phyloP scores from a whole-genome alignment of 2,888 invertebrate species.

The Callyntrura guangdongensis region DNA sequence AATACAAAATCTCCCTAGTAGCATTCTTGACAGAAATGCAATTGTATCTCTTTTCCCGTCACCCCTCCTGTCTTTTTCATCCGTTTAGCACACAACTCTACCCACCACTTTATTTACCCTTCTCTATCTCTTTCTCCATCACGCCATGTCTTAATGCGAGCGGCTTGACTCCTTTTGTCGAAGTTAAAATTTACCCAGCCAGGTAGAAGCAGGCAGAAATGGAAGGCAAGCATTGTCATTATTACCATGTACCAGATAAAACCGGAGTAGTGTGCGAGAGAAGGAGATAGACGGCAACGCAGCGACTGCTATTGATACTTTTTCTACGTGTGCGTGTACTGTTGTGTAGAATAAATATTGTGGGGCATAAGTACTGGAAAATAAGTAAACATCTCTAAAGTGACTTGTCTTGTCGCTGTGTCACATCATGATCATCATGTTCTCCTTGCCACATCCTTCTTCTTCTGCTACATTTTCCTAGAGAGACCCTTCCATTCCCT shows the following conservation, averaged over 20 bases:
- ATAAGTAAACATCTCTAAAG: slow-evolving; percentile 78
- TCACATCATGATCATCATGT: slow-evolving; percentile 56
- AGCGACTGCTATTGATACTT: slow-evolving; percentile 15
- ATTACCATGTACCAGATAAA: slow-evolving; percentile 18
- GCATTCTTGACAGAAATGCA: background rate
- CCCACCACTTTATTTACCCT: slow-evolving; percentile 34
- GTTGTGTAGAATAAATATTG: background rate
- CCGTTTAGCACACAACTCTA: slow-evolving; percentile 13
- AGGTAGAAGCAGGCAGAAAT: slow-evolving; percentile 41
- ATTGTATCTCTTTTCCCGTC: background rate
- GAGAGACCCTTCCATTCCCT: slow-evolving; percentile 25
- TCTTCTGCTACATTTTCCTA: slow-evolving; percentile 11
- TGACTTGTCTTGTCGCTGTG: slow-evolving; percentile 78
- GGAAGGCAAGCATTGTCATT: slow-evolving; percentile 21
- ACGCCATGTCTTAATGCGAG: background rate
- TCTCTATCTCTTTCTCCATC: background rate
- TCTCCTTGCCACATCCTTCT: background rate
- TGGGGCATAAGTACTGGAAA: slow-evolving; percentile 35
- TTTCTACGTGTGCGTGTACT: background rate
- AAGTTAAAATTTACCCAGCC: slow-evolving; percentile 27
- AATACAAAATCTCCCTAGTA: no score
- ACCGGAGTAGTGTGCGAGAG: background rate
- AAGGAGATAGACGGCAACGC: background rate
- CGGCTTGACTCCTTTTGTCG: slow-evolving; percentile 38
- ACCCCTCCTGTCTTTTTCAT: slow-evolving; percentile 9